A percentile compares a stretch with the other conserved stretches of the same genome.
phyloP scores from a whole-genome alignment of 2,113 vertebrate species.

The Connochaetes taurinus region DNA sequence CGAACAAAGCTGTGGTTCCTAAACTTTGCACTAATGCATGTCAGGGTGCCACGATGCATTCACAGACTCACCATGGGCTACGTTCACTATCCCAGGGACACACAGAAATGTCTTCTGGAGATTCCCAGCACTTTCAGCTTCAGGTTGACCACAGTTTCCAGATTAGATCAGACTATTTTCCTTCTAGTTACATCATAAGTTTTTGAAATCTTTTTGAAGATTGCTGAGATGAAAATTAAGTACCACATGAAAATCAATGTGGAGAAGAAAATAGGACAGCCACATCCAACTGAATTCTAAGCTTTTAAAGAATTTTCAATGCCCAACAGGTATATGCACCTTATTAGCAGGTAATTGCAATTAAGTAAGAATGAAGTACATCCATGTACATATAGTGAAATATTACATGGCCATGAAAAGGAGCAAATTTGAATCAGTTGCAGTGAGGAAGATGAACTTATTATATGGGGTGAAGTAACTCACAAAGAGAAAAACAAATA shows the following conservation, averaged over 20 bases:
- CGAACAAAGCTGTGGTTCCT: not conserved
- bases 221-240: not conserved
- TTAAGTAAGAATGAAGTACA: not conserved
- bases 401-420: not conserved
- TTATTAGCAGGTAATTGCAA: not conserved
- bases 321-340: not conserved
- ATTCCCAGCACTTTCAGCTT: not conserved
- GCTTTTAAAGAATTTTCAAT: not conserved
- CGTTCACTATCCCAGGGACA: not conserved
- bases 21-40: not conserved
- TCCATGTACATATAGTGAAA: not conserved
- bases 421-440: not conserved
- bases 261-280: not conserved
- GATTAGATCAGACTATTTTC: not conserved
- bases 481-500: not conserved
- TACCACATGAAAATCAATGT: not conserved
- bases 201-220: not conserved
- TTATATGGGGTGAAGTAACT: not conserved
- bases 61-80: fast-evolving
- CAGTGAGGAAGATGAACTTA: not conserved
- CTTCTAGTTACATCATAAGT: not conserved
- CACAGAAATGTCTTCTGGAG: not conserved
- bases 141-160: not conserved
- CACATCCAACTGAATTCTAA: not conserved
- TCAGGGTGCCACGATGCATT: not conserved